A percentile compares a stretch with the other conserved stretches of the same genome.
Conservation (phyloP, 1,140 invertebrate genomes). For the Leptinotarsa undecemlineata region DNA sequence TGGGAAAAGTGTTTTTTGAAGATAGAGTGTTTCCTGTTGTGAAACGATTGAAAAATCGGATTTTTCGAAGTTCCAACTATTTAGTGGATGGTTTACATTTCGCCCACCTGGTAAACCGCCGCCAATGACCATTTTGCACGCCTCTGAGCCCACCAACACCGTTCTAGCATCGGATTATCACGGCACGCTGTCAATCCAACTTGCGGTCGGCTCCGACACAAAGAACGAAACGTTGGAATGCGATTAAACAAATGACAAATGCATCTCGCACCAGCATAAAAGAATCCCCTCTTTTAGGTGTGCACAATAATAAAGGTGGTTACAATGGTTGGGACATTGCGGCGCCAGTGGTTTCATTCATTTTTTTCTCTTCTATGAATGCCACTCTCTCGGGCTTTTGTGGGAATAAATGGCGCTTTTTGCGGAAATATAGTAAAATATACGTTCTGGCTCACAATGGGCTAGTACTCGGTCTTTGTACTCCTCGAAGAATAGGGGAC, state of each 20-base stretch:
- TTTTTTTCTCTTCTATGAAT: conserved; percentile 11
- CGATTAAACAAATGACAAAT: conserved; percentile 29
- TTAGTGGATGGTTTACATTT: too few species aligned
- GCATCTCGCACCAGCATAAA: conserved; percentile 17
- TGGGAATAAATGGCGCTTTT: conserved; percentile 21
- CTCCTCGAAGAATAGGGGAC: neutral
- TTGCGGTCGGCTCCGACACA: conserved; percentile 9
- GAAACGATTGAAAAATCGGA: too few species aligned
- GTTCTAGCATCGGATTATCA: conserved; percentile 21
- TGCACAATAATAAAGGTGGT: conserved; percentile 8
- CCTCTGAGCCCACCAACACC: conserved; percentile 23
- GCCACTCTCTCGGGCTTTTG: neutral
- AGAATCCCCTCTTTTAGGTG: conserved; percentile 5
- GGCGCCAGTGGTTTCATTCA: conserved; percentile 21
- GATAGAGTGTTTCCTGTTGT: too few species aligned
- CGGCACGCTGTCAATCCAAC: conserved; percentile 23
- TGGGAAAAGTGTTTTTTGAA: too few species aligned
- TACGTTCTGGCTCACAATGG: neutral
- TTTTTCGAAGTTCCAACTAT: too few species aligned
- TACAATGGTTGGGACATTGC: conserved; percentile 11
- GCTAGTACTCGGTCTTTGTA: neutral
- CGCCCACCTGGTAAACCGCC: too few species aligned
- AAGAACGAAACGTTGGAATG: conserved; percentile 24
- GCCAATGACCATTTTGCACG: neutral
- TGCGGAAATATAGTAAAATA: conserved; percentile 18